Evolutionary conservation across 2,113 vertebrate species (phyloP), one percentile per base, ranked within the genome.

Genomic region (Dascyllus trimaculatus): DNA sequence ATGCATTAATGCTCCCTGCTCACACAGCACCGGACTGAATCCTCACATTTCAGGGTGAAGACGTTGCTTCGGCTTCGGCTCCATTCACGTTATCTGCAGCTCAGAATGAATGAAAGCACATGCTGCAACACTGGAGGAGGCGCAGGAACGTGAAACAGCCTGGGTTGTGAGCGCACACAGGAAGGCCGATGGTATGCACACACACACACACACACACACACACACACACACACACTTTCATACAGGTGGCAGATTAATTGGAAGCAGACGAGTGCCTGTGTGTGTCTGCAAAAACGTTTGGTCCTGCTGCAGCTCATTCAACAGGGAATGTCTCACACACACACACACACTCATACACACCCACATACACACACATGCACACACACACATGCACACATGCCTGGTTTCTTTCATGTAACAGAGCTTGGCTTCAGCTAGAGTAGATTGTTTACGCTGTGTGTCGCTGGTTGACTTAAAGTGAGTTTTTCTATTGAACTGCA

Each of bases 211-310:
- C 78, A 80, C 62, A 74, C 22, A 24, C 11, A 43, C 48, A 58
- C 22, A 54, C 77, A 76, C 75, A 75, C 83, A 77, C 72, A 72
- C 70, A 38, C 71, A 35, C 52, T n/a, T 29, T 4, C 49, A 48
- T 32, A 48, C 85, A 82, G 81, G 75, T 88, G 78, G 84, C 48
- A 32, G 72, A 66, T 74, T 59, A 65, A 84, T 64, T 78, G 29
- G 71, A 84, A 76, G 25, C 85, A 89, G 78, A 82, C 46, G 26
- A 35, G 25, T 54, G 59, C 21, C 49, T 79, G 58, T 79, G 57
- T 81, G 74, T 77, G 64, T 81, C 64, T 80, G 75, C 45, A 65
- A 43, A 88, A 75, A 57, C 54, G 25, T 45, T 75, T 45, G 26
- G 6, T 5, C 56, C 38, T 52, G 48, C 61, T 75, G 15, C 19